Evolutionary conservation across 2,888 invertebrate species (phyloP).

Genomic region (Mythimna albipuncta): DNA sequence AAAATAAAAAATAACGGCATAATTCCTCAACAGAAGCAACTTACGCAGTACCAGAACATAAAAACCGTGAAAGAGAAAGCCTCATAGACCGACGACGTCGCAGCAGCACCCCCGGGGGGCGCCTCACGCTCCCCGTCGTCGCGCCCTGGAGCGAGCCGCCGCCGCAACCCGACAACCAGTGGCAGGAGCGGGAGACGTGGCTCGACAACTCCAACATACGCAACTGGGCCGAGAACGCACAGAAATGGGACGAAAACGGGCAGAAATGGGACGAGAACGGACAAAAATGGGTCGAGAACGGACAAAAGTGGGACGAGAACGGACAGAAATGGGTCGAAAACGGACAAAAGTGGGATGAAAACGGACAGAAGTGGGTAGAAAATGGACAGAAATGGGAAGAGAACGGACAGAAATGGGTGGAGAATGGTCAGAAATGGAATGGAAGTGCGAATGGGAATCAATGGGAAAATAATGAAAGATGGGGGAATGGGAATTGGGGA

Average conservation of each 20-base stretch:
- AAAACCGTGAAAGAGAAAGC: conserved; percentile 80
- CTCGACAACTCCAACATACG: conserved; percentile 82
- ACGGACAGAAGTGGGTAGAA: conserved; percentile 72
- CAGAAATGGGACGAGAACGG: conserved; percentile 83
- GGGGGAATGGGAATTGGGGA: conserved; percentile 84
- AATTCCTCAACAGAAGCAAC: conserved; percentile 80
- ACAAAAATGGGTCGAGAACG: conserved; percentile 73
- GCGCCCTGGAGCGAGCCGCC: conserved; percentile 70
- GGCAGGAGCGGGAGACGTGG: conserved; percentile 82
- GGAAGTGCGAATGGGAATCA: conserved; percentile 76
- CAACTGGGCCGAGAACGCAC: conserved; percentile 83
- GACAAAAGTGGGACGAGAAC: conserved; percentile 77
- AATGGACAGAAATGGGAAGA: conserved; percentile 72
- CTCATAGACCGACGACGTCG: conserved; percentile 83
- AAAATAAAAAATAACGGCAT: not conserved
- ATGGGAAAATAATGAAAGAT: conserved; percentile 77
- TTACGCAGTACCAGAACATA: conserved; percentile 86
- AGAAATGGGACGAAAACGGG: conserved; percentile 76
- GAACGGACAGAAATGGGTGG: conserved; percentile 70
- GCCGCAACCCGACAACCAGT: conserved; percentile 68
- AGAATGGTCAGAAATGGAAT: conserved; percentile 72
- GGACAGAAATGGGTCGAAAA: conserved; percentile 75
- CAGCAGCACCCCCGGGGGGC: conserved; percentile 84
- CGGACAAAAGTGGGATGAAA: conserved; percentile 69
- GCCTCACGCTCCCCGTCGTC: conserved; percentile 80